A percentile compares a stretch with the other conserved stretches of the same genome.
Evolutionary conservation across 2,113 vertebrate genomes (phyloP).

Genomic region (Chionis minor): DNA sequence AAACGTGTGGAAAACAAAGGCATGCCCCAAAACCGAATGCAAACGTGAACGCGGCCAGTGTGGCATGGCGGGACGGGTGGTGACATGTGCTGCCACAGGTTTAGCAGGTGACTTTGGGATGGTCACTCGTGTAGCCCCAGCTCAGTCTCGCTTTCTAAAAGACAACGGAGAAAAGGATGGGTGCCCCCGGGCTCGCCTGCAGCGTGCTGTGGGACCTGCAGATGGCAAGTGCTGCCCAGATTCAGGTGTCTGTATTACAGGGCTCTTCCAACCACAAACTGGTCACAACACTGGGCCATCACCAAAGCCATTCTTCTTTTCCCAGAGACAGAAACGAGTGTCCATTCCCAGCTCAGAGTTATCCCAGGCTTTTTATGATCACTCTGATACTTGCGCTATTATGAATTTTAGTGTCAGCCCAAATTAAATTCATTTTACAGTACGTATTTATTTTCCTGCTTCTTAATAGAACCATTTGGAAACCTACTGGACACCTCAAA

Average conservation of each 20-base stretch:
- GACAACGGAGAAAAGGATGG: too few relatives aligned
- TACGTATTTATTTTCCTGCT: background rate
- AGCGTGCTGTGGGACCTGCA: rapidly evolving
- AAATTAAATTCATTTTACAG: background rate
- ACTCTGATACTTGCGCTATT: background rate
- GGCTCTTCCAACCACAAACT: background rate
- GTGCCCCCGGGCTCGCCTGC: rapidly evolving
- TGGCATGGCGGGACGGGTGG: background rate
- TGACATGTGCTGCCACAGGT: background rate
- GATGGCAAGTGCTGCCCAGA: background rate
- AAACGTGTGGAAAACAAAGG: background rate
- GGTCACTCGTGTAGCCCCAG: background rate
- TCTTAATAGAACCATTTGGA: background rate
- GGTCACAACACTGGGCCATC: background rate
- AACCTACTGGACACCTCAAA: background rate
- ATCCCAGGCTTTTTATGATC: background rate
- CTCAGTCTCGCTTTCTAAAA: background rate
- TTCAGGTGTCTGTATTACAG: background rate
- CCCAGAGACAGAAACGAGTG: background rate
- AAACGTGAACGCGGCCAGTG: background rate
- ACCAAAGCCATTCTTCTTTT: background rate
- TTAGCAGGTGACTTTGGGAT: background rate
- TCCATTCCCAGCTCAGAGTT: background rate
- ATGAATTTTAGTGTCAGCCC: background rate
- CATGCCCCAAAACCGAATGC: background rate